Evolutionary conservation across 2,113 vertebrate species (phyloP), one percentile per base, ranked within the genome.

Genomic region (Macquaria ambigua): DNA sequence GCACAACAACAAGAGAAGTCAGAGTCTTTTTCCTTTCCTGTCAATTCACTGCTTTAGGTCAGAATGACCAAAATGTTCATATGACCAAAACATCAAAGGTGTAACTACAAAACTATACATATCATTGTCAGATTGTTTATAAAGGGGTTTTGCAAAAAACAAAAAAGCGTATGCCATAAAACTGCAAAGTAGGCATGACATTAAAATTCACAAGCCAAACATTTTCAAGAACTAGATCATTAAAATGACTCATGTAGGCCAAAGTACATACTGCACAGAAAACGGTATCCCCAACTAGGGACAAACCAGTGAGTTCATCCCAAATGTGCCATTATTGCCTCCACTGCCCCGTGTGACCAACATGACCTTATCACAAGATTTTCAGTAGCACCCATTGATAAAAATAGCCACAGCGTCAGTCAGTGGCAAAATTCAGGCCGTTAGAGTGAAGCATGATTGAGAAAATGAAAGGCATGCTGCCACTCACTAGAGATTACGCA

Each of bases 1-100:
- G 58, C 31, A 90, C 15, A 91, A 87, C 15, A 84, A 86, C 6
- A 84, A 73, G 23, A 79, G 64, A 69, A 66, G 46, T 90, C 74
- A 89, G 20, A 56, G 25, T 14, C 4, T 77, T 53, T 41, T 56
- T 79, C 2, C 5, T 73, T 62, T 52, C 56, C 21, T 70, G 56
- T 82, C 37, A 70, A 11, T 71, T 5, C 18, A 62, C 39, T 31
- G 14, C 16, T 72, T n/a, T 6, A 10, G 21, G 9, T 41, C 48
- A 18, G 46, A n/a, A n/a, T 55, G 25, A 67, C 46, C 46, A 41
- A 31, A 34, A 41, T 67, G 2, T 20, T 8, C 20, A 0, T 10
- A 39, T 52, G 6, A 58, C 18, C 21, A 75, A 52, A 64, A 66
- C 28, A 64, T 53, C 28, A 66, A 66, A 62, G 28, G 0, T 63